Conservation (phyloP, 2,113 vertebrate species). For the Aramus guarauna region DNA sequence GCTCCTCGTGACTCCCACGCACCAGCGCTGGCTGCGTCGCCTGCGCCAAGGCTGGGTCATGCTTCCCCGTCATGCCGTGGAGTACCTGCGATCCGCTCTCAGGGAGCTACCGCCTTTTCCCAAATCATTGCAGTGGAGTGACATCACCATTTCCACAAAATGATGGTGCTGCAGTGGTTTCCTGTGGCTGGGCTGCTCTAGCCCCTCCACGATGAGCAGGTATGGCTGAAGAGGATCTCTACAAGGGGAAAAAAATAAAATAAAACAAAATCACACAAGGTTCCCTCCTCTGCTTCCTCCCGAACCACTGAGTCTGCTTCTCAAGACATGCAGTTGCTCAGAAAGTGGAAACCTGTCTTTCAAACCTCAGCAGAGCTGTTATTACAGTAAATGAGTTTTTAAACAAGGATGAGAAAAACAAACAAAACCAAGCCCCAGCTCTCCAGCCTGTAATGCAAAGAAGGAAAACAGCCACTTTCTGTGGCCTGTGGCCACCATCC, state of each 20-base stretch:
- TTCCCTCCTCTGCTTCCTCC: not conserved
- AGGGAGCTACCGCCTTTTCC: not conserved
- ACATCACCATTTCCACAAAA: not conserved
- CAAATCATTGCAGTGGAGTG: fast-evolving
- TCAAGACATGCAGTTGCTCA: fast-evolving
- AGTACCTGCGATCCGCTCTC: not conserved
- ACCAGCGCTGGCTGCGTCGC: fast-evolving
- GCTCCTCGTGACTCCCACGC: not conserved
- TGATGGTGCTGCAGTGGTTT: fast-evolving
- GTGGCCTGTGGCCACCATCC: not conserved
- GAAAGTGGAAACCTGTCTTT: not conserved
- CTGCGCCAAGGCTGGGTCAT: not conserved
- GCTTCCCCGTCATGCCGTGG: fast-evolving
- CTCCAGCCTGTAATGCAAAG: not conserved
- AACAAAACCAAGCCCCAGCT: not conserved
- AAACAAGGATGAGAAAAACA: not conserved
- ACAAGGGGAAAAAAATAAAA: no score
- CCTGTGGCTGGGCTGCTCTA: not conserved
- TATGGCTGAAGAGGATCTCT: not conserved
- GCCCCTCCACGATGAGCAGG: fast-evolving
- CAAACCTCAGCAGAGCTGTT: not conserved
- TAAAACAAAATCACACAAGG: not conserved
- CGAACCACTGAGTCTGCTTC: not conserved
- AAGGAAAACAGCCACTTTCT: not conserved
- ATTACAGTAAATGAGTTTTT: not conserved